Evolutionary conservation across 2,797 vertebrate species (phyloP).

Genomic region (Rhodeus uyekii): DNA sequence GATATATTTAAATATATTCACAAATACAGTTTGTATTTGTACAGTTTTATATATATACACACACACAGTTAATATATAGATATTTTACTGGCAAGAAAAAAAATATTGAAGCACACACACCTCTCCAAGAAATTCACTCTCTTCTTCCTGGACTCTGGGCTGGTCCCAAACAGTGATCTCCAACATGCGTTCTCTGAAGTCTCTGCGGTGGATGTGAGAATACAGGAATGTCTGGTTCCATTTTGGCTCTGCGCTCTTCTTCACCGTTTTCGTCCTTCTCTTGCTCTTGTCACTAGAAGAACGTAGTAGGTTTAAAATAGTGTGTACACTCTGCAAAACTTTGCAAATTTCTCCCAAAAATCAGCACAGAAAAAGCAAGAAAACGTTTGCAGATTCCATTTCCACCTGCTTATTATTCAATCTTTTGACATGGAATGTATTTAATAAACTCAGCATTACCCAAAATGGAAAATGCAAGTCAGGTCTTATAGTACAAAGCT

Average conservation of each 20-base stretch:
- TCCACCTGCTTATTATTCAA: not conserved
- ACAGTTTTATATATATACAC: too few species aligned
- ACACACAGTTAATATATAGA: not conserved
- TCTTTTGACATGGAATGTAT: not conserved
- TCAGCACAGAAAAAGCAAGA: not conserved
- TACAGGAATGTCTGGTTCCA: constrained; percentile 91
- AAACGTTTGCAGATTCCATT: constrained; percentile 2
- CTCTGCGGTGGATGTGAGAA: constrained; percentile 86
- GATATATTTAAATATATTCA: too few species aligned
- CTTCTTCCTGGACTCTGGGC: constrained; percentile 86
- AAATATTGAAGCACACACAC: constrained; percentile 61
- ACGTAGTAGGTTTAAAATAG: not conserved
- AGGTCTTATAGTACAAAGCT: not conserved
- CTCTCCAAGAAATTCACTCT: constrained; percentile 90
- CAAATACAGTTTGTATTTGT: too few species aligned
- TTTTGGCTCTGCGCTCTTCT: constrained; percentile 86
- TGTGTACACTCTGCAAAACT: not conserved
- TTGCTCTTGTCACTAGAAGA: constrained; percentile 85
- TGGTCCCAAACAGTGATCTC: constrained; percentile 91
- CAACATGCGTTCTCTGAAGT: constrained; percentile 89
- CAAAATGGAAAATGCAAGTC: constrained; percentile 9
- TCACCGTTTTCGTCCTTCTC: constrained; percentile 88
- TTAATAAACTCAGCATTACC: not conserved
- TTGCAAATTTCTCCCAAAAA: not conserved
- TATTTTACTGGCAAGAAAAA: not conserved